These are phyloP conservation scores for Penaeus vannamei DNA, from an alignment of 1,140 invertebrate genomes.

Conservation along the genomic window DNA sequence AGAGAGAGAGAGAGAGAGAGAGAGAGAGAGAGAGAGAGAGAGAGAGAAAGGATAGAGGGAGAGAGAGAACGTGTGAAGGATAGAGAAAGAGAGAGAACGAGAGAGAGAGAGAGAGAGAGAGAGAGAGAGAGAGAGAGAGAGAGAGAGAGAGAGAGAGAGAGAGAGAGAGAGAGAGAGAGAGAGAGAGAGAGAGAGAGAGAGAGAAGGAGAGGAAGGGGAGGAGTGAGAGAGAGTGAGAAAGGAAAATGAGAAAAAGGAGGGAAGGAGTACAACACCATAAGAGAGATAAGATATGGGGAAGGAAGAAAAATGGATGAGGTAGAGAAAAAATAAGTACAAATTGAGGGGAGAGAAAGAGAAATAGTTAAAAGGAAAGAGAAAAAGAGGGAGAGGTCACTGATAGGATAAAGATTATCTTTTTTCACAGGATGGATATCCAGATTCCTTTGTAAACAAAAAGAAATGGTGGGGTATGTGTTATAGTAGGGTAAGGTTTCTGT, in stretches of 20 bases:
- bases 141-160: slow-evolving; percentile 42
- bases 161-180: slow-evolving; percentile 27
- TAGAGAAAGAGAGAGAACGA: background rate
- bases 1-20: slow-evolving; percentile 16
- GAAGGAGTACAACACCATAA: background rate
- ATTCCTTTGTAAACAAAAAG: no score
- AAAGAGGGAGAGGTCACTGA: no score
- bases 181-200: background rate
- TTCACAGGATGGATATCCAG: no score
- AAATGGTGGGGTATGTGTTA: no score
- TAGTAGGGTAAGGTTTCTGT: no score
- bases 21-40: background rate
- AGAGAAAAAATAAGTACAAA: background rate
- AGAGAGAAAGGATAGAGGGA: background rate
- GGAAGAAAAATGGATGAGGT: background rate
- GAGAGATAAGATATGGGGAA: background rate
- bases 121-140: slow-evolving; percentile 40
- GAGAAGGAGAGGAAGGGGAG: background rate
- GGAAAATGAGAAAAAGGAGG: background rate
- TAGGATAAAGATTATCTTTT: no score
- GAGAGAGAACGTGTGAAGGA: no score
- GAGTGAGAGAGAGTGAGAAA: background rate
- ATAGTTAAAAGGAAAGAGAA: background rate
- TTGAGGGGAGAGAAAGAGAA: background rate
- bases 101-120: slow-evolving; percentile 20